A percentile compares a stretch with the other conserved stretches of the same genome.
Conservation (phyloP, 2,797 vertebrate genomes). For the Oreochromis mossambicus region DNA sequence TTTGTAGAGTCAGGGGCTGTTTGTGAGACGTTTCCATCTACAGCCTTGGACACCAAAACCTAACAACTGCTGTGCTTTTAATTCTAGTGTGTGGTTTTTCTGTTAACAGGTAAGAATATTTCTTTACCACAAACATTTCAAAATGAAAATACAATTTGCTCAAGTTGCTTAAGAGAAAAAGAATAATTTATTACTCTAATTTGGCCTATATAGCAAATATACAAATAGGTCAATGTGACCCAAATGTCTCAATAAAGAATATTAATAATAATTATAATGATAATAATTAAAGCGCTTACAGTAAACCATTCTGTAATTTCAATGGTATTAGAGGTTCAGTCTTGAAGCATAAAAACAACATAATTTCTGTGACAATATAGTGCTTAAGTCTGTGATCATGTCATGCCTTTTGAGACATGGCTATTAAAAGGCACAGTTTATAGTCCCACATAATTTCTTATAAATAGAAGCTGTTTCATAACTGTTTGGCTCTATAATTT, state of each 20-base stretch:
- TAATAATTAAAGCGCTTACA: conserved; percentile 31
- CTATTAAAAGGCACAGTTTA: not conserved
- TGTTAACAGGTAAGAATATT: not conserved
- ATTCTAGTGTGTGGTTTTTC: not conserved
- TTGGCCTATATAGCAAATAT: conserved; percentile 9
- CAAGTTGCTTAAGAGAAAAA: not conserved
- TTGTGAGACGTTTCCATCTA: not conserved
- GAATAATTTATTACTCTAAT: conserved; percentile 49
- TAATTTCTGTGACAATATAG: conserved; percentile 1
- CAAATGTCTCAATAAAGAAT: conserved; percentile 19
- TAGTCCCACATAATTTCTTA: not conserved
- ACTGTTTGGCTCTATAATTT: not conserved
- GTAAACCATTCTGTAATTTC: not conserved
- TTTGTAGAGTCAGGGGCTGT: not conserved
- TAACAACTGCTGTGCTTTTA: not conserved
- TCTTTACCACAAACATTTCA: not conserved
- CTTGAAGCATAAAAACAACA: not conserved
- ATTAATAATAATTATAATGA: not conserved
- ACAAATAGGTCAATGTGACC: conserved; percentile 40
- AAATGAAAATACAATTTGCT: not conserved
- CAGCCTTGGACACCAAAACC: not conserved
- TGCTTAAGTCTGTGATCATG: conserved; percentile 33
- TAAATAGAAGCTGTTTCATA: not conserved
- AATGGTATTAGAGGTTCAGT: not conserved
- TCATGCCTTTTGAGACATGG: not conserved